Evolutionary conservation across 2,888 invertebrate species (phyloP).

Genomic region (Thecocarcelia acutangulata): DNA sequence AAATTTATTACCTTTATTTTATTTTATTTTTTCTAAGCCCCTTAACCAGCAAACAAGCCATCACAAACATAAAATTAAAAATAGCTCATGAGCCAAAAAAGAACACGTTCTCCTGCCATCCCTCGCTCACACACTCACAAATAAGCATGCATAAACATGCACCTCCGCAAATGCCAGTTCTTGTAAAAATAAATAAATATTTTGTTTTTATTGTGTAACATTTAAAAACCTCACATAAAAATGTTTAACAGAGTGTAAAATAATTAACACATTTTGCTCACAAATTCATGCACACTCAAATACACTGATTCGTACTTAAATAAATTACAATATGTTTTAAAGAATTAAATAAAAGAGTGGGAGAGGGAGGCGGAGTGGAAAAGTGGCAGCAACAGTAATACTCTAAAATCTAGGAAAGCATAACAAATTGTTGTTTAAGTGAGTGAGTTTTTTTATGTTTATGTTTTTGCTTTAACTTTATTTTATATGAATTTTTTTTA

Average conservation of each 20-base stretch:
- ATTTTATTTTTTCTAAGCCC: constrained; percentile 9
- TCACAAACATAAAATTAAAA: constrained; percentile 3
- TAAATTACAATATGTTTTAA: constrained; percentile 37
- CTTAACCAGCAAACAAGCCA: constrained; percentile 13
- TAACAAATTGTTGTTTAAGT: constrained; percentile 14
- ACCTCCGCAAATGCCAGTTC: constrained; percentile 2
- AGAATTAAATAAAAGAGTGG: constrained; percentile 9
- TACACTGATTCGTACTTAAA: background rate
- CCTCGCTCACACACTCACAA: background rate
- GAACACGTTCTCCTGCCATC: too few relatives aligned
- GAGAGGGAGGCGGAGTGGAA: background rate
- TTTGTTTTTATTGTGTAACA: constrained; percentile 43
- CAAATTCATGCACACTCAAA: constrained; percentile 7
- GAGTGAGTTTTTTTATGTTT: background rate
- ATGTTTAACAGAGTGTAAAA: constrained; percentile 56
- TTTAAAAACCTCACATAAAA: constrained; percentile 17
- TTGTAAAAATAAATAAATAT: constrained; percentile 29
- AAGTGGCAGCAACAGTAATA: constrained; percentile 7
- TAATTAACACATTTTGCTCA: constrained; percentile 55
- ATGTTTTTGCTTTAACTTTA: background rate
- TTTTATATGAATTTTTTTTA: constrained; percentile 10
- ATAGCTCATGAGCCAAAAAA: constrained; percentile 8
- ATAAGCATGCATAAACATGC: background rate
- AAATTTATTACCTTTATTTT: constrained; percentile 54
- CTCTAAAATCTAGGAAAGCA: constrained; percentile 26